A percentile compares a stretch with the other conserved stretches of the same genome.
Conservation (phyloP, 1,140 invertebrate species). For the Drosophila kohkoa region DNA sequence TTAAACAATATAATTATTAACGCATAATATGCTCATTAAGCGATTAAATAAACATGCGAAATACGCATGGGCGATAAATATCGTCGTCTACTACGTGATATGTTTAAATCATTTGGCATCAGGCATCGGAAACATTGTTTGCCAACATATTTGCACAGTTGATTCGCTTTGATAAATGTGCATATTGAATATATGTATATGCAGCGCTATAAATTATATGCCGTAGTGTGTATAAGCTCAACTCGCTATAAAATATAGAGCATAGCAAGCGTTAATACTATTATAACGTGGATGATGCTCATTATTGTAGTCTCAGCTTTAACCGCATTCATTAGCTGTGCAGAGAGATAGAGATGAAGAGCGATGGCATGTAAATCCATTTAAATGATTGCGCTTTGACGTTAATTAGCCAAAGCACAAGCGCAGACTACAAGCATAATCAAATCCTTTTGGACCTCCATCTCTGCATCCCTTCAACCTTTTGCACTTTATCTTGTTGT, state of each 20-base stretch:
- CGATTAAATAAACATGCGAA: slow-evolving; percentile 31
- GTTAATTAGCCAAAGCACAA: slow-evolving; percentile 19
- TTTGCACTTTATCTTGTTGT: neutral
- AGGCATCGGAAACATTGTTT: neutral
- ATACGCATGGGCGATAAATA: slow-evolving; percentile 4
- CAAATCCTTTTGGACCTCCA: neutral
- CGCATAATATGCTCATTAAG: slow-evolving; percentile 38
- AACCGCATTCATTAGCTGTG: neutral
- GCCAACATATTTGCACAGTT: neutral
- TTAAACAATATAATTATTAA: slow-evolving; percentile 41
- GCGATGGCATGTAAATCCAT: neutral
- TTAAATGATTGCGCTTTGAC: slow-evolving; percentile 9
- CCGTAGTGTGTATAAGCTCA: neutral
- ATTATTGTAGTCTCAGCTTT: neutral
- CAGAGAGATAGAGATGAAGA: neutral
- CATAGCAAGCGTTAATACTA: neutral
- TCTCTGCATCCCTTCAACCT: neutral
- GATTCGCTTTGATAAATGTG: neutral
- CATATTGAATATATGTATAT: slow-evolving; percentile 3
- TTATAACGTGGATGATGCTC: neutral
- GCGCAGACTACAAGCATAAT: slow-evolving; percentile 7
- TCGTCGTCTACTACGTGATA: slow-evolving; percentile 16
- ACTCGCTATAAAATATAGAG: neutral
- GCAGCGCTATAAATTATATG: neutral
- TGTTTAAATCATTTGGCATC: slow-evolving; percentile 19